Evolutionary conservation across 1,140 invertebrate genomes (phyloP), one percentile per base, ranked within the genome.

Genomic region (Notospermus geniculatus): DNA sequence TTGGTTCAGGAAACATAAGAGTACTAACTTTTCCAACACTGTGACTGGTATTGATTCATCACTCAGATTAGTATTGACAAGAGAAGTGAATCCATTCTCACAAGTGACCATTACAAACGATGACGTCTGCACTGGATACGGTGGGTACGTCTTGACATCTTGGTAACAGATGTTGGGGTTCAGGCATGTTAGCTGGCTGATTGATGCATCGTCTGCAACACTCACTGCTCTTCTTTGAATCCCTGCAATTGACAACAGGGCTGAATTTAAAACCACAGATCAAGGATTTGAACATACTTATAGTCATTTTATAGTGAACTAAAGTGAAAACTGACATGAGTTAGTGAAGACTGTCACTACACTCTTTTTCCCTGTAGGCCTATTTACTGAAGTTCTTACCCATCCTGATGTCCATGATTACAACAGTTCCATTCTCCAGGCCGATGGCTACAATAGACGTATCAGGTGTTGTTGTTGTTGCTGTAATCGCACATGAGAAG

Each of bases 341-440:
- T n/a, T 28, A 57, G n/a, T 50, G n/a, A 25, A 5, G n/a, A n/a
- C n/a, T n/a, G n/a, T n/a, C n/a, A n/a, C n/a, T n/a, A n/a, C n/a
- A n/a, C n/a, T n/a, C n/a, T n/a, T n/a, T n/a, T n/a, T n/a, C n/a
- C n/a, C 17, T 39, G 27, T n/a, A n/a, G n/a, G n/a, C n/a, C n/a
- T n/a, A n/a, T n/a, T n/a, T n/a, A n/a, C n/a, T n/a, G n/a, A n/a
- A n/a, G n/a, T n/a, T n/a, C n/a, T 56, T 68, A 79, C 77, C 75
- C 57, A 79, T 56, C 53, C 75, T 68, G 56, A 70, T 68, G 63
- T 79, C 73, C 77, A 75, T 78, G 9, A 78, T 22, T 19, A 72
- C 60, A 28, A 77, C 57, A 53, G 66, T 73, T 2, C 77, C 77
- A 65, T 74, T 73, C 19, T 69, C 59, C 15, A 78, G 56, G 4